A percentile compares a stretch with the other conserved stretches of the same genome.
Evolutionary conservation across 2,113 vertebrate species (phyloP).

Genomic region (Poeciliopsis prolifica): DNA sequence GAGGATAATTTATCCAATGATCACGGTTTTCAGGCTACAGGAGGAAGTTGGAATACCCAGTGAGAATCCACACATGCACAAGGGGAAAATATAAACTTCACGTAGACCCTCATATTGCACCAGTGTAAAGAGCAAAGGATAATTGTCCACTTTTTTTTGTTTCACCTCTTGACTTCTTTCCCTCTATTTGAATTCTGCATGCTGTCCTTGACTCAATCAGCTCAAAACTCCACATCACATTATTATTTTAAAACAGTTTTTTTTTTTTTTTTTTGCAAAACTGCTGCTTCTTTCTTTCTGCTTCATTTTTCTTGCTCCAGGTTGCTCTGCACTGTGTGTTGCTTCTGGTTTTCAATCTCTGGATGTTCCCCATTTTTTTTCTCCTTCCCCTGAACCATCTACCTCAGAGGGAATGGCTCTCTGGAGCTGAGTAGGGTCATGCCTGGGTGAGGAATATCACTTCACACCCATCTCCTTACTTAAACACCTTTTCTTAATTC

Average conservation of each 20-base stretch:
- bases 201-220: constrained; percentile 72
- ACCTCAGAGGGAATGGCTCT: constrained; percentile 65
- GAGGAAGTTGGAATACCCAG: too few relatives aligned
- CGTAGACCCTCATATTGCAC: too few relatives aligned
- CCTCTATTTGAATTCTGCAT: constrained; percentile 77
- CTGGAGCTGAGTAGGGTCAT: constrained; percentile 73
- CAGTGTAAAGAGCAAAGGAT: constrained; percentile 36
- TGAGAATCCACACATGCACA: too few relatives aligned
- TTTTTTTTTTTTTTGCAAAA: not conserved
- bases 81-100: too few relatives aligned
- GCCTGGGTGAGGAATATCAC: constrained; percentile 79
- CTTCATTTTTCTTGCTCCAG: constrained; percentile 37
- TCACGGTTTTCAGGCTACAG: too few relatives aligned
- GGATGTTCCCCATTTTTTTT: constrained; percentile 60
- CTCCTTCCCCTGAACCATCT: constrained; percentile 47
- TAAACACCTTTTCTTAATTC: constrained; percentile 29
- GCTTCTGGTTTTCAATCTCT: constrained; percentile 77
- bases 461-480: constrained; percentile 56
- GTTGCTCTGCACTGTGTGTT: constrained; percentile 60
- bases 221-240: constrained; percentile 32
- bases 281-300: constrained; percentile 23
- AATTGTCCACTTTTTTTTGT: constrained; percentile 69
- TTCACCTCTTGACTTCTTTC: constrained; percentile 53
- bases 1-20: too few relatives aligned
- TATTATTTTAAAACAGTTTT: constrained; percentile 12